Base-by-base conservation (phyloP, 2,888 invertebrate species). In the Acanthoscelides obtectus region DNA sequence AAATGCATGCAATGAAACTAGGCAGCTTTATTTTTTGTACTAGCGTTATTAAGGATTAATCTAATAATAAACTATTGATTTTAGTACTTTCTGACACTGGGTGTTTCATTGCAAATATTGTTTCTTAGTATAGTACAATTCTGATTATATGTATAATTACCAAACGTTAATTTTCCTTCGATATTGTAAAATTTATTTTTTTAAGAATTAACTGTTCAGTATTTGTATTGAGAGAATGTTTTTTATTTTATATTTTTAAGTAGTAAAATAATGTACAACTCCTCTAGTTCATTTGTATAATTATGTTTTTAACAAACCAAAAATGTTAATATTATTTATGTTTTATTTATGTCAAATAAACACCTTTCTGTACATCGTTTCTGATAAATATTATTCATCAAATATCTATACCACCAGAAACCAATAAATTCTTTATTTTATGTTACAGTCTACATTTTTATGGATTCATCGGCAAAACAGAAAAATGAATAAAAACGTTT, bases 311-410 rank as follows among this genome's bases (percentile, higher is more conserved):
- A 78, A 76, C 73, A 77, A 79, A 78, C 80, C 79, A 81, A 81
- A 81, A 80, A 80, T 78, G 77, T 79, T 77, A 73, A 72, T 71
- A 71, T 75, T 79, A 80, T 79, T 80, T 81, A 78, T 80, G 79
- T 77, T 77, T 79, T 77, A 77, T 75, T 77, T 78, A 75, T 76
- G 73, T 72, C 45, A 72, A 72, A 45, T 45, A 45, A 45, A 45
- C 12, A 45, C 45, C 17, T 6, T 45, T 45, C 45, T 45, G 45
- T 12, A 45, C 6, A 45, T 12, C 17, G 45, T 45, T 45, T 1
- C 17, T 45, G 6, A 25, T 25, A 25, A 3, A 25, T n/a, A n/a
- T n/a, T n/a, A n/a, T n/a, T n/a, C n/a, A n/a, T n/a, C n/a, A n/a
- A n/a, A n/a, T n/a, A n/a, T n/a, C n/a, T n/a, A n/a, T n/a, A n/a